These are phyloP conservation scores for Hydropotes inermis DNA, from an alignment of 2,113 vertebrate species.

Conservation along the genomic window DNA sequence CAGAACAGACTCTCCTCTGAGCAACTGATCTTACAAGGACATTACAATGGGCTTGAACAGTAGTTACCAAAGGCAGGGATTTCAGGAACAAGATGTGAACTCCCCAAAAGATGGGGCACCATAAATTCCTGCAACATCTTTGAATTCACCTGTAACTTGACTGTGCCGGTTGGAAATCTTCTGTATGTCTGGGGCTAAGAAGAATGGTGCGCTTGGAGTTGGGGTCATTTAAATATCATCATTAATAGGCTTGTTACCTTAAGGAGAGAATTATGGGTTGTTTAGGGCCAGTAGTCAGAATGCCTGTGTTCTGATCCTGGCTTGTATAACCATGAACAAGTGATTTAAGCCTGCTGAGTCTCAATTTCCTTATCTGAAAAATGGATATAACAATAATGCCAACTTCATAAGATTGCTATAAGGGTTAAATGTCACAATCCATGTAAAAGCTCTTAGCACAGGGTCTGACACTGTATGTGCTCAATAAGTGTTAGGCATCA, in stretches of 20 bases:
- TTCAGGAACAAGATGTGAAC: constrained; percentile 68
- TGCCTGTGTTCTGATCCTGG: neutral
- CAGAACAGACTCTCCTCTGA: constrained; percentile 77
- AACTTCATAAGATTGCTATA: neutral
- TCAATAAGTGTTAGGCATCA: neutral
- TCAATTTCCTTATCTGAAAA: neutral
- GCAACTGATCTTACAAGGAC: constrained; percentile 67
- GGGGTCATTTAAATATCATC: neutral
- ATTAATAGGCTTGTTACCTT: neutral
- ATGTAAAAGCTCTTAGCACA: neutral
- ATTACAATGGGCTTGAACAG: constrained; percentile 64
- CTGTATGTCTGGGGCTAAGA: neutral
- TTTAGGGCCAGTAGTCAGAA: neutral
- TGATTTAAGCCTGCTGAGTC: neutral
- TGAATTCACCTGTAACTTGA: constrained; percentile 31
- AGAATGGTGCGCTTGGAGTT: neutral
- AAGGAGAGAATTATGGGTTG: neutral
- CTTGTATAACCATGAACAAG: neutral
- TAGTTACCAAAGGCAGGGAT: constrained; percentile 64
- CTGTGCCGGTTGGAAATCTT: neutral
- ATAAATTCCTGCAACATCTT: constrained; percentile 39
- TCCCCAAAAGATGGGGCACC: constrained; percentile 44
- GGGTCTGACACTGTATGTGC: neutral
- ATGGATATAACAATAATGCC: neutral
- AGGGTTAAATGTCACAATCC: neutral